phyloP scores from a whole-genome alignment of 2,888 invertebrate species.

The Tryphoninae sp. region DNA sequence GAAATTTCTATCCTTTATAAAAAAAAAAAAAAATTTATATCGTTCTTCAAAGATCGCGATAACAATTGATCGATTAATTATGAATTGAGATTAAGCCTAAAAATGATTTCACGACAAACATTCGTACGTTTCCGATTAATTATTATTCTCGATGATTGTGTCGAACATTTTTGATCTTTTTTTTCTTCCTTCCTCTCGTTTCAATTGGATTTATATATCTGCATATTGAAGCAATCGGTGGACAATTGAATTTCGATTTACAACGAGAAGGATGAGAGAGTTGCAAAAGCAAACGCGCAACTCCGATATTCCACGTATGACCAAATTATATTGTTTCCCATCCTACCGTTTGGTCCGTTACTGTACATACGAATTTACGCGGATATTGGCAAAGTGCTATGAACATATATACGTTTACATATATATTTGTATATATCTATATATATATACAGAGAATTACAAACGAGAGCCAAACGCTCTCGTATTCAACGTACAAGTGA shows the following conservation, averaged over 20 bases:
- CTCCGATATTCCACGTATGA: conserved; percentile 47
- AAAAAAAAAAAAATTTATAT: too few relatives aligned
- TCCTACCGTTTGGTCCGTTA: conserved; percentile 44
- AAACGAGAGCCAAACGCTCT: conserved; percentile 67
- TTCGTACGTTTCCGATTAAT: neutral
- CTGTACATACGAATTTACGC: conserved; percentile 34
- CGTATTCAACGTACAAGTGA: conserved; percentile 64
- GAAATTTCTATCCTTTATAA: too few relatives aligned
- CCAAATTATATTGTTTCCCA: conserved; percentile 58
- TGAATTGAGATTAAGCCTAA: too few relatives aligned
- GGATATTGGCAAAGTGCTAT: conserved; percentile 33
- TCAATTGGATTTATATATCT: too few relatives aligned
- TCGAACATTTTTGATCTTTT: neutral
- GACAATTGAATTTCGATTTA: conserved; percentile 47
- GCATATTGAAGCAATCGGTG: neutral
- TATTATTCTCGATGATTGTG: neutral
- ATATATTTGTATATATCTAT: conserved; percentile 1
- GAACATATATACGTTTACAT: neutral
- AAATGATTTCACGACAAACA: too few relatives aligned
- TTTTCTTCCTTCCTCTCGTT: too few relatives aligned
- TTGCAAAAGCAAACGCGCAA: conserved; percentile 25
- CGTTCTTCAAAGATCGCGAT: too few relatives aligned
- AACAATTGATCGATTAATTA: too few relatives aligned
- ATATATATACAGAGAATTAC: conserved; percentile 10
- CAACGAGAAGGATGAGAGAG: conserved; percentile 12